A percentile compares a stretch with the other conserved stretches of the same genome.
phyloP scores from a whole-genome alignment of 2,888 invertebrate species.

The Camponotus fellah region DNA sequence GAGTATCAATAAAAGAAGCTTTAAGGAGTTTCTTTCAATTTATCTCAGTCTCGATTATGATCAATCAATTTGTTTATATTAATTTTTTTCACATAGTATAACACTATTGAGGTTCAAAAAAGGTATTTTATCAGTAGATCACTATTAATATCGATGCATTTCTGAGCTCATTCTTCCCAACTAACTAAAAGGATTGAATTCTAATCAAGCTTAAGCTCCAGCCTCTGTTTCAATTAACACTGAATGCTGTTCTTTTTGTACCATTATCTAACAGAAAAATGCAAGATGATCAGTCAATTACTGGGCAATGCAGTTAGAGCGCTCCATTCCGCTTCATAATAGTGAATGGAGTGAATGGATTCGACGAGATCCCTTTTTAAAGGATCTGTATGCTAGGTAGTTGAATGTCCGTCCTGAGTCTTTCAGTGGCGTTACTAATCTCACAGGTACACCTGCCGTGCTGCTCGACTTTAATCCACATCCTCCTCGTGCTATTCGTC shows the following conservation, averaged over 20 bases:
- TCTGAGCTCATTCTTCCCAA: not conserved
- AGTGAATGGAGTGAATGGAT: conserved; percentile 1
- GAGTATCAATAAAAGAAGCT: not conserved
- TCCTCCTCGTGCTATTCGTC: conserved; percentile 59
- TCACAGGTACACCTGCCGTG: conserved; percentile 79
- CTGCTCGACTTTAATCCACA: conserved; percentile 78
- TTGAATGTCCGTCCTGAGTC: not conserved
- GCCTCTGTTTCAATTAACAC: not conserved
- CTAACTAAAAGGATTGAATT: not conserved
- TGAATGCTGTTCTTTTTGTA: not conserved
- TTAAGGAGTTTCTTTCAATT: not conserved
- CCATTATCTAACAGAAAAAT: not conserved
- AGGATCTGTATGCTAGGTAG: conserved; percentile 22
- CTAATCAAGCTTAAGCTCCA: not conserved
- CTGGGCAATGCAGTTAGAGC: not conserved
- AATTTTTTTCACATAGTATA: not conserved
- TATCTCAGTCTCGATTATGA: not conserved
- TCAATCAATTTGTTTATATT: conserved; percentile 2
- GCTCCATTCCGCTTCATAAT: not conserved
- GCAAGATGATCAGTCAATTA: not conserved
- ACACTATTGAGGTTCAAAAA: not conserved
- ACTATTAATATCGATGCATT: not conserved
- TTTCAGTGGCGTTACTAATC: conserved; percentile 37
- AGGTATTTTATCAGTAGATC: not conserved
- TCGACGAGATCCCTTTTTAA: not conserved